These are phyloP conservation scores for Syrista parreyssii DNA, from an alignment of 2,888 invertebrate genomes.

Conservation along the genomic window DNA sequence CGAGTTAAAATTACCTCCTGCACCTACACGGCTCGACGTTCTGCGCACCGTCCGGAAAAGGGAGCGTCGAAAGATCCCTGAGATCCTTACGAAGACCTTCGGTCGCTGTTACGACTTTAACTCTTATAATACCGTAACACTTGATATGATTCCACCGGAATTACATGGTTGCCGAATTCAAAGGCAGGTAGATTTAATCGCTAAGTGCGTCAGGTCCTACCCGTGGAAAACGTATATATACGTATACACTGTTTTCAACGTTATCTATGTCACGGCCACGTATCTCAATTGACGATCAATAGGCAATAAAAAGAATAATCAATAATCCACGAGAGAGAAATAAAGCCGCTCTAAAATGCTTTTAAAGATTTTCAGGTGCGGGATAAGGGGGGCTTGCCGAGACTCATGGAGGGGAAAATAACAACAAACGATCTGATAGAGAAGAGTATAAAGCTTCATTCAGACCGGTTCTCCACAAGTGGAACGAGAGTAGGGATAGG, in stretches of 20 bases:
- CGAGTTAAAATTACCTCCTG: background rate
- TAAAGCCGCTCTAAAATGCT: background rate
- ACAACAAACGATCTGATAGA: background rate
- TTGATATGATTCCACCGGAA: background rate
- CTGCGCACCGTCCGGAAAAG: background rate
- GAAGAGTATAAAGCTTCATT: slow-evolving; percentile 8
- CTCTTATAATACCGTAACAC: no score
- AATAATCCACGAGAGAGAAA: background rate
- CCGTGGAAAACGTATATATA: background rate
- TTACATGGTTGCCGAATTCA: background rate
- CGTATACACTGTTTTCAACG: background rate
- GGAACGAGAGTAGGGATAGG: slow-evolving; percentile 32
- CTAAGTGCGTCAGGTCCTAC: background rate
- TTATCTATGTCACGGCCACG: background rate
- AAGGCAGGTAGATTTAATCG: background rate
- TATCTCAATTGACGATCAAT: background rate
- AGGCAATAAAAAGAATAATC: background rate
- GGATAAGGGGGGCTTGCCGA: slow-evolving; percentile 10
- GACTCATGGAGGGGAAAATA: background rate
- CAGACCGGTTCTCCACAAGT: slow-evolving; percentile 45
- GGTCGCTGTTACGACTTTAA: background rate
- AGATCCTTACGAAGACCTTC: background rate
- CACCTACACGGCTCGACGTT: background rate
- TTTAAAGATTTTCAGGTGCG: background rate
- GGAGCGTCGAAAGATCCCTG: background rate